phyloP scores from a whole-genome alignment of 2,888 invertebrate species.

The Camptogramma bilineatum region DNA sequence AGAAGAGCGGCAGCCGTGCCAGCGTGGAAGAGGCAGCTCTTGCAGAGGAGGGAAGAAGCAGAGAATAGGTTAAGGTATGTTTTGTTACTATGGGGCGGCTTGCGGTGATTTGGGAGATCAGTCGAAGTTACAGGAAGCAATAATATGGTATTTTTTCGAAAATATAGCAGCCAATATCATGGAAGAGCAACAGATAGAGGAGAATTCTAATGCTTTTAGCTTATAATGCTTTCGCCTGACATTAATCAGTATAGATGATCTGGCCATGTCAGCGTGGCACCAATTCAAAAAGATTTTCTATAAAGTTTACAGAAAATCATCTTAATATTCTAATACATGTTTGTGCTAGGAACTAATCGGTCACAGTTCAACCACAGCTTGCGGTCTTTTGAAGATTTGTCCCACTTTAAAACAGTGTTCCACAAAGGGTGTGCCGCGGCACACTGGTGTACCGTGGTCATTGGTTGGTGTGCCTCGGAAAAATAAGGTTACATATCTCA shows the following conservation, averaged over 20 bases:
- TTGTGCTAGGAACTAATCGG: too few species aligned
- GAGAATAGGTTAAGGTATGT: constrained; percentile 91
- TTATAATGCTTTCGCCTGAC: neutral
- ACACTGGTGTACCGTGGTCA: too few species aligned
- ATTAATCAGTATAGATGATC: neutral
- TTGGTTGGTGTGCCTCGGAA: too few species aligned
- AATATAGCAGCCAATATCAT: neutral
- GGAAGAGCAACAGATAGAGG: neutral
- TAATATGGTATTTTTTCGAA: neutral
- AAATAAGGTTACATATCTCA: too few species aligned
- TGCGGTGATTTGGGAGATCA: neutral
- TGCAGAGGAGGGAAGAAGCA: constrained; percentile 92
- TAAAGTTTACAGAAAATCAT: too few species aligned
- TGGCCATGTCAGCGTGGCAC: neutral
- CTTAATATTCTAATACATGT: too few species aligned
- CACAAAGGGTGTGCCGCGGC: too few species aligned
- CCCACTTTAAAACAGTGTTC: too few species aligned
- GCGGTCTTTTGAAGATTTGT: too few species aligned
- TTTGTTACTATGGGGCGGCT: constrained; percentile 26
- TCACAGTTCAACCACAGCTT: too few species aligned
- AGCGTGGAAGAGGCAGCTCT: constrained; percentile 96
- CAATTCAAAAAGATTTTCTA: too few species aligned
- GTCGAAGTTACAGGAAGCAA: neutral
- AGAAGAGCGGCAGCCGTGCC: constrained; percentile 94
- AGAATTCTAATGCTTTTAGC: neutral